These are phyloP conservation scores for Macrobrachium nipponense DNA, from an alignment of 1,140 invertebrate species.

Conservation along the genomic window DNA sequence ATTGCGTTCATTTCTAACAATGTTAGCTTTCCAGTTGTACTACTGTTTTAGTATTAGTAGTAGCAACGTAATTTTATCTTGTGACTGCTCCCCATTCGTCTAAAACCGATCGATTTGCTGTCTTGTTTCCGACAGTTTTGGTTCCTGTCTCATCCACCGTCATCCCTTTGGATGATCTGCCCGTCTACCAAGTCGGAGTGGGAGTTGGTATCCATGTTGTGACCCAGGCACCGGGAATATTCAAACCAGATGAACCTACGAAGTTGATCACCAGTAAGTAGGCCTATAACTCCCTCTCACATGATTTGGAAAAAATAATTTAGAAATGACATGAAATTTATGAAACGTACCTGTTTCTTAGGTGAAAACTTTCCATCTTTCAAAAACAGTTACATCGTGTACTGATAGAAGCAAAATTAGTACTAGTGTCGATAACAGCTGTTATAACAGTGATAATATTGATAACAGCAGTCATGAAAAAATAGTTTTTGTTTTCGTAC, in stretches of 20 bases:
- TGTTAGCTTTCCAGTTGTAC: too few relatives aligned
- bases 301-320: background rate
- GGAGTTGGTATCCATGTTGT: background rate
- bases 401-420: background rate
- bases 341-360: background rate
- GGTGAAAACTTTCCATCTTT: background rate
- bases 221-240: background rate
- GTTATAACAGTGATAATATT: background rate
- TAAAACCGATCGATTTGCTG: background rate
- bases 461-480: background rate
- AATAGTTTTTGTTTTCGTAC: background rate
- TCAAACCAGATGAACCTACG: constrained; percentile 18
- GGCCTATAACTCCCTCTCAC: background rate
- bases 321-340: background rate
- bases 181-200: constrained; percentile 29
- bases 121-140: constrained; percentile 11
- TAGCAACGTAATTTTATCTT: background rate
- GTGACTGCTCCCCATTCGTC: background rate
- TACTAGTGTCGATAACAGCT: background rate
- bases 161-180: constrained; percentile 44
- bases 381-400: too few relatives aligned
- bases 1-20: too few relatives aligned
- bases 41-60: background rate
- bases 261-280: constrained; percentile 44
- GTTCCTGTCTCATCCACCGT: constrained; percentile 47